A percentile compares a stretch with the other conserved stretches of the same genome.
Evolutionary conservation across 2,888 invertebrate species (phyloP).

Genomic region (Cheiracanthium punctorium): DNA sequence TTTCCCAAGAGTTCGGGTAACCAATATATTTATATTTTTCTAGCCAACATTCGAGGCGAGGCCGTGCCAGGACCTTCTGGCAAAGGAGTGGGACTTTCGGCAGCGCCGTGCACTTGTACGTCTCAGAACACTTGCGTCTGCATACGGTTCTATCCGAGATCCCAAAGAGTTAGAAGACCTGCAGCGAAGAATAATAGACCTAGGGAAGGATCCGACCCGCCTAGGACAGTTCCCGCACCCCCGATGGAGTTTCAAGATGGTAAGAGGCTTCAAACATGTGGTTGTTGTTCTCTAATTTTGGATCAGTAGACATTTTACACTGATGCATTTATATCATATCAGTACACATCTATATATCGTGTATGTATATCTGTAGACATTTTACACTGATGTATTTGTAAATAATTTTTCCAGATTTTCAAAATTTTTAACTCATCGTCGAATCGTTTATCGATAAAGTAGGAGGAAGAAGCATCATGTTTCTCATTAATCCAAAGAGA

Average conservation of each 20-base stretch:
- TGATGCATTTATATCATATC: too few species aligned
- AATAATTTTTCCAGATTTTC: too few species aligned
- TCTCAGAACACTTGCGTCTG: constrained; percentile 78
- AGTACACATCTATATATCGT: too few species aligned
- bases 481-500: too few species aligned
- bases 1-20: too few species aligned
- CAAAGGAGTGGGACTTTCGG: constrained; percentile 78
- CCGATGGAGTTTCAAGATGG: constrained; percentile 34
- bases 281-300: background rate
- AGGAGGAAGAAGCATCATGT: too few species aligned
- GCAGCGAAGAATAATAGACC: constrained; percentile 6
- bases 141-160: constrained; percentile 21
- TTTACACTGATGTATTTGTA: too few species aligned
- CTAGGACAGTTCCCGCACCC: constrained; percentile 17
- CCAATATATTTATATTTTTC: too few species aligned
- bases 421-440: too few species aligned
- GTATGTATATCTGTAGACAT: too few species aligned
- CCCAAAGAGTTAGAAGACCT: background rate
- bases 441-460: too few species aligned
- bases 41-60: constrained; percentile 36
- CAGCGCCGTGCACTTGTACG: constrained; percentile 79
- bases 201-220: background rate
- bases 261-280: background rate
- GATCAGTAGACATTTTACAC: too few species aligned
- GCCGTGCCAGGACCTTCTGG: background rate